phyloP scores from a whole-genome alignment of 2,888 invertebrate species.

The Agrenia bidenticulata region DNA sequence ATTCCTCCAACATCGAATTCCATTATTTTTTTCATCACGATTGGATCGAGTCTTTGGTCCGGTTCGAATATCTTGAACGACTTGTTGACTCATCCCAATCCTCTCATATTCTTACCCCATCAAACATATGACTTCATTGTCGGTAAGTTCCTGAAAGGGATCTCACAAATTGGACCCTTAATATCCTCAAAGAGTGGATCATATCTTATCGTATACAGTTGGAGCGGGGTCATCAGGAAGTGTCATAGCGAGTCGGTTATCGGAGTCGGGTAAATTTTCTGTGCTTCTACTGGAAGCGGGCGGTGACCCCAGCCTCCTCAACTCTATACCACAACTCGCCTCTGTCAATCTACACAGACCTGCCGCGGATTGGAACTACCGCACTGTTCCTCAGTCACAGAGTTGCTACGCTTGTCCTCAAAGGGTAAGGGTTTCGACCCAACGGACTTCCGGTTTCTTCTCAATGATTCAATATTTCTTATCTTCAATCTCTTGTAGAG shows the following conservation, averaged over 20 bases:
- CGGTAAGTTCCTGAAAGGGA: constrained; percentile 3
- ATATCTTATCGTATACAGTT: neutral
- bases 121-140: constrained; percentile 12
- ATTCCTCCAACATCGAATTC: neutral
- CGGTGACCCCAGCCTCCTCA: constrained; percentile 9
- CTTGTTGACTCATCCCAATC: neutral
- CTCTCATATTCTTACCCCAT: neutral
- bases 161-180: too few relatives aligned
- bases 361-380: constrained; percentile 3
- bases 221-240: constrained; percentile 11
- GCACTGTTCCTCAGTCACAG: constrained; percentile 2
- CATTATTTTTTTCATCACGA: neutral
- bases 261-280: neutral
- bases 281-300: constrained; percentile 15
- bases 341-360: neutral
- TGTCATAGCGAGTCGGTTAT: constrained; percentile 11
- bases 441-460: too few relatives aligned
- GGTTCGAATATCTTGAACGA: neutral
- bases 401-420: neutral
- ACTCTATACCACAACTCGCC: constrained; percentile 7
- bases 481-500: neutral
- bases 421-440: too few relatives aligned
- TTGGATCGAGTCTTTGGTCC: neutral
- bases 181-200: too few relatives aligned
- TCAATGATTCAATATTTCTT: too few relatives aligned